phyloP scores from a whole-genome alignment of 1,140 invertebrate species.

The Aphis gossypii region DNA sequence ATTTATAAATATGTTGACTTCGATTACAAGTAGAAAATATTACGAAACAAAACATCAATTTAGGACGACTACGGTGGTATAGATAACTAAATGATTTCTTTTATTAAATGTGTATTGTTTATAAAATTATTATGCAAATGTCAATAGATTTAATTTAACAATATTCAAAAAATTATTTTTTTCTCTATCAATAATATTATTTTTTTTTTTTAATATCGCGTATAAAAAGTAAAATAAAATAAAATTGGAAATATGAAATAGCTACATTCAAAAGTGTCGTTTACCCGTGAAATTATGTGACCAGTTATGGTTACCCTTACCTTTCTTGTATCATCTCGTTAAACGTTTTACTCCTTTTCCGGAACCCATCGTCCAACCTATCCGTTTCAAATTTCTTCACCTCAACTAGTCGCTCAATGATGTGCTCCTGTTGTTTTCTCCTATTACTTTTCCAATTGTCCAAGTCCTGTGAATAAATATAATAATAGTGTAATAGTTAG shows the following conservation, averaged over 20 bases:
- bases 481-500: background rate
- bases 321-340: slow-evolving; percentile 93
- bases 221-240: slow-evolving; percentile 21
- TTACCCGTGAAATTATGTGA: background rate
- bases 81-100: background rate
- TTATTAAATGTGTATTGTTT: background rate
- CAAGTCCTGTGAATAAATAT: slow-evolving; percentile 74
- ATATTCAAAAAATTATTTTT: background rate
- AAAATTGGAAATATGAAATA: background rate
- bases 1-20: background rate
- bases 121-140: background rate
- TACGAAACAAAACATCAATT: background rate
- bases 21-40: background rate
- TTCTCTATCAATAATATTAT: background rate
- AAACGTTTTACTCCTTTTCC: slow-evolving; percentile 87
- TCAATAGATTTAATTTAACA: background rate
- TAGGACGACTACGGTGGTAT: background rate
- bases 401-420: slow-evolving; percentile 86
- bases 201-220: background rate
- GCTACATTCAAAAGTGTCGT: background rate
- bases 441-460: slow-evolving; percentile 93
- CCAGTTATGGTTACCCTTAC: slow-evolving; percentile 65
- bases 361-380: slow-evolving; percentile 72
- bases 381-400: slow-evolving; percentile 84
- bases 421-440: slow-evolving; percentile 87